Base-by-base conservation (phyloP, 2,888 invertebrate species). In the Teleogryllus oceanicus region DNA sequence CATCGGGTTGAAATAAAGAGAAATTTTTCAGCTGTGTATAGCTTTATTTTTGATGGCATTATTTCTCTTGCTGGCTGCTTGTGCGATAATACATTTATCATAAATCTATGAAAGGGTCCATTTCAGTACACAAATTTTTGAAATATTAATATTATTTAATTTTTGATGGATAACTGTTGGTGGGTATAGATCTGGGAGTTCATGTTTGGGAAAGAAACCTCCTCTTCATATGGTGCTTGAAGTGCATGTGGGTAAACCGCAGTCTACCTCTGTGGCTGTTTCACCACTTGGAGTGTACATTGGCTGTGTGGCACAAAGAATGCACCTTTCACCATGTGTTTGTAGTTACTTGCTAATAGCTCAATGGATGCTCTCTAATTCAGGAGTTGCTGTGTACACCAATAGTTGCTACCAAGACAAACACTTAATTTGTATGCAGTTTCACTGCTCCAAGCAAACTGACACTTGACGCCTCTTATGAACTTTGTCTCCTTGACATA, bases 301-400 rank as follows among this genome's bases (percentile, higher is more conserved):
- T 62, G 62, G 62, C 62, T 62, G 62, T 62, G 62, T 62, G 13
- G 62, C 62, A 62, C 62, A 62, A 37, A 62, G 62, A 62, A 62
- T 62, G 62, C 62, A 62, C 62, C 62, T 62, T 62, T 62, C 62
- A 62, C 62, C 62, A 62, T 62, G 62, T 62, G 13, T 62, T 62
- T 62, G 62, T 62, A 62, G 62, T 62, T 62, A 18, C 62, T 62
- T 37, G 18, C 18, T 62, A 16, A 13, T 62, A 62, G 62, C 62
- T 62, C 62, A 62, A 62, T 62, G 62, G 62, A 62, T 62, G 62
- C 62, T 62, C 62, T 62, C 62, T 62, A 62, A 62, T 62, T 62
- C 62, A 62, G 62, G 62, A 62, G 62, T 62, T 62, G 62, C 62
- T 62, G 62, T 62, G 62, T 62, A 62, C 62, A 62, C 62, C 62